Evolutionary conservation across 2,888 invertebrate species (phyloP), one percentile per base, ranked within the genome.

Genomic region (Tupiocoris notatus): DNA sequence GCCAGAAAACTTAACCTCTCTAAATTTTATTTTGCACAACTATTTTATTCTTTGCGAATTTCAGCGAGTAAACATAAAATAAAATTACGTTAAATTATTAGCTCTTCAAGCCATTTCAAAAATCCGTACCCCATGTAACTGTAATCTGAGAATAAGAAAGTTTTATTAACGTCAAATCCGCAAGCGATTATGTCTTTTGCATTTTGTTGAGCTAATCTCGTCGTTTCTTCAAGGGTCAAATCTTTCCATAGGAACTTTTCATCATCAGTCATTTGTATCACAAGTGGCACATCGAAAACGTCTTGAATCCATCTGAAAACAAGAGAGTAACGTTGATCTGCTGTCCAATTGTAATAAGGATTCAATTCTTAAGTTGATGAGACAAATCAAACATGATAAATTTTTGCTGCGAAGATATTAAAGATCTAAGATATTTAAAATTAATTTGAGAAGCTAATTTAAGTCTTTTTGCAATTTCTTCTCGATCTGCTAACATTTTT

Each of bases 241-340:
- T 98, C 95, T 83, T 92, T 96, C 98, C 99, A 99, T 81, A 99
- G 87, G 2, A 91, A 93, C 84, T 99, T 99, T 84, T 99, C 99
- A 84, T 99, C 99, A 82, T 99, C 99, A 0, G 98, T 98, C 82
- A 99, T 84, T 84, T 99, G 99, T 80, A 99, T 94, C 0, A 99
- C 91, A 20, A 99, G 86, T 0, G 98, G 97, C 1, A 98, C 96
- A 84, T 98, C 89, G 83, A 99, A 98, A 0, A 93, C 92, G 79
- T 99, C 98, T 85, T 99, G 98, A 1, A 99, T 86, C 96, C 96
- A 98, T 84, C 93, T 93, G 58, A n/a, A 59, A 70, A 18, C 20
- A 6, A 6, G 59, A 59, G 3, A 17, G 59, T 59, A 59, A 7
- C 7, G 54, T n/a, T n/a, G n/a, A n/a, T n/a, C n/a, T n/a, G n/a